Percentiles rank a stretch among this genome's conserved stretches.
These are phyloP conservation scores for Formica exsecta DNA, from an alignment of 1,140 invertebrate species.

Conservation along the genomic window DNA sequence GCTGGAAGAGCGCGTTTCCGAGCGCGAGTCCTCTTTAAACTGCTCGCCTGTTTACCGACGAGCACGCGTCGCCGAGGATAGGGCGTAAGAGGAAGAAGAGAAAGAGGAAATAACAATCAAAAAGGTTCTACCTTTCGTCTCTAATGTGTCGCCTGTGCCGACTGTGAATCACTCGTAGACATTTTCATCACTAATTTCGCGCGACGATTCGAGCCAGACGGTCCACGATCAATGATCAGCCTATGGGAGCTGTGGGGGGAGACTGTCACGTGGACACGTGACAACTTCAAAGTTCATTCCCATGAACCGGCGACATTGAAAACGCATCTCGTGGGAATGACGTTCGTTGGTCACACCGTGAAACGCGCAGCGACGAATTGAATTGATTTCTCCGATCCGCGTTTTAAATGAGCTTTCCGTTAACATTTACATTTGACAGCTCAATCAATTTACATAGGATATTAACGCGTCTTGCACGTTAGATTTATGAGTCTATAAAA, in stretches of 20 bases:
- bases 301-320: slow-evolving; percentile 41
- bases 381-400: background rate
- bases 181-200: slow-evolving; percentile 57
- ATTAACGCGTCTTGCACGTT: background rate
- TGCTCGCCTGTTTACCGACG: slow-evolving; percentile 39
- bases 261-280: slow-evolving; percentile 48
- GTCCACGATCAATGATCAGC: slow-evolving; percentile 53
- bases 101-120: slow-evolving; percentile 52
- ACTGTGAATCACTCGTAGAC: slow-evolving; percentile 29
- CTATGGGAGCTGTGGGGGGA: background rate
- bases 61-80: slow-evolving; percentile 16
- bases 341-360: background rate
- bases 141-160: background rate
- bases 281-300: slow-evolving; percentile 46
- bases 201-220: slow-evolving; percentile 40
- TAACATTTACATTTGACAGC: slow-evolving; percentile 23
- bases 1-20: slow-evolving; percentile 45
- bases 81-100: background rate
- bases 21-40: slow-evolving; percentile 42
- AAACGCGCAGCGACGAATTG: background rate
- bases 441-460: background rate
- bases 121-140: slow-evolving; percentile 11
- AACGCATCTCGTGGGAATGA: slow-evolving; percentile 33
- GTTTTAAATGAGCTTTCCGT: background rate
- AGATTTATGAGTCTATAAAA: background rate